These are phyloP conservation scores for Stenichneumon culpator DNA, from an alignment of 2,888 invertebrate genomes.

Conservation along the genomic window DNA sequence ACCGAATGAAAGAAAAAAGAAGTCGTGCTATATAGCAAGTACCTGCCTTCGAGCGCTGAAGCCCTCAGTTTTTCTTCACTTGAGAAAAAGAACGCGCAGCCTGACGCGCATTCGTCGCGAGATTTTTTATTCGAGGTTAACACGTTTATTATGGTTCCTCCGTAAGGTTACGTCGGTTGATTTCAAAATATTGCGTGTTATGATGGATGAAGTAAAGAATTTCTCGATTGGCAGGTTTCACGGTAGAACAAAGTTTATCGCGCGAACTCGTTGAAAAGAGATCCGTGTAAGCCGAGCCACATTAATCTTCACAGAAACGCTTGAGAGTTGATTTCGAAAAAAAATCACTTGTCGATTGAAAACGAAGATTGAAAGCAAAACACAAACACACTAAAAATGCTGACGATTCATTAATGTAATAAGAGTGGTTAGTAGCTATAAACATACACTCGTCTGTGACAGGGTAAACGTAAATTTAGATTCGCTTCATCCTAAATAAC, in stretches of 20 bases:
- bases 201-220: slow-evolving; percentile 1
- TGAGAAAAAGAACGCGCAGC: neutral
- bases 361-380: slow-evolving; percentile 6
- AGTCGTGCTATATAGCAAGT: slow-evolving; percentile 63
- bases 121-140: neutral
- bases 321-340: slow-evolving; percentile 20
- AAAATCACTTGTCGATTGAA: slow-evolving; percentile 52
- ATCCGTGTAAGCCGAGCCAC: slow-evolving; percentile 35
- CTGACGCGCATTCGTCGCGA: neutral
- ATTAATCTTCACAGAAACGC: slow-evolving; percentile 11
- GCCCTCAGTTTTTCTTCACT: neutral
- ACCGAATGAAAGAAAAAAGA: slow-evolving; percentile 9
- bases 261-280: neutral
- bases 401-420: slow-evolving; percentile 47
- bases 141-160: neutral
- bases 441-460: slow-evolving; percentile 64
- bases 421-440: slow-evolving; percentile 48
- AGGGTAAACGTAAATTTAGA: slow-evolving; percentile 68
- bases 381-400: slow-evolving; percentile 32
- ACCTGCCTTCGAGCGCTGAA: slow-evolving; percentile 53
- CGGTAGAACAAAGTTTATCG: neutral
- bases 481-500: slow-evolving; percentile 47
- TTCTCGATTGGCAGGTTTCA: slow-evolving; percentile 29
- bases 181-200: no score
- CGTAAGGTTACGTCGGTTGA: neutral